Evolutionary conservation across 2,888 invertebrate genomes (phyloP), one percentile per base, ranked within the genome.

Genomic region (Stictocephala bisonia): DNA sequence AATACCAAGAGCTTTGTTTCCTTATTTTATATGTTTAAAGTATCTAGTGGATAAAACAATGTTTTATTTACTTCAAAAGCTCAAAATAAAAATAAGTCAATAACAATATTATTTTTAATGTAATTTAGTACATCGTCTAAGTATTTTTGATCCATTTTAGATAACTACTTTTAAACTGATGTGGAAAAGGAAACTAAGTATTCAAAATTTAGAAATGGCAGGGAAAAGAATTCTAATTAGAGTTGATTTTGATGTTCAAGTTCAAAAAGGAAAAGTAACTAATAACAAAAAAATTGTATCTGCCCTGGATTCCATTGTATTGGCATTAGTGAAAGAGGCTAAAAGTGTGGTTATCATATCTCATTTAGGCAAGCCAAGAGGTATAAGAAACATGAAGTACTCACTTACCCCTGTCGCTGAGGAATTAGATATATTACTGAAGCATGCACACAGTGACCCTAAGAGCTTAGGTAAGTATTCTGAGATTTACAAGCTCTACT

Each of bases 131-230:
- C n/a, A n/a, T n/a, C n/a, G n/a, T n/a, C n/a, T n/a, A n/a, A n/a
- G n/a, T n/a, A n/a, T n/a, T n/a, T n/a, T n/a, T n/a, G n/a, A n/a
- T n/a, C n/a, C n/a, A n/a, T n/a, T n/a, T n/a, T n/a, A n/a, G n/a
- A n/a, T n/a, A n/a, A n/a, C n/a, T n/a, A n/a, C n/a, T n/a, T n/a
- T n/a, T n/a, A n/a, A n/a, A n/a, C n/a, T n/a, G 2, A 60, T 60
- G 60, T 60, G 93, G 80, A 85, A 95, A 73, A 96, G 97, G 81
- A 98, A 98, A 86, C 87, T 97, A 41, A 91, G 93, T 81, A 94
- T 98, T 81, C 96, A 97, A 85, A 89, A 91, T 72, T 85, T 99
- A 35, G 93, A 95, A 82, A 85, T 99, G 76, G 87, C 90, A 75
- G 94, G 92, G 76, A 96, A 99, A 84, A 99, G 60, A 60, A 26